Conservation (phyloP, 2,888 invertebrate species). For the Sphecodes monilicornis region DNA sequence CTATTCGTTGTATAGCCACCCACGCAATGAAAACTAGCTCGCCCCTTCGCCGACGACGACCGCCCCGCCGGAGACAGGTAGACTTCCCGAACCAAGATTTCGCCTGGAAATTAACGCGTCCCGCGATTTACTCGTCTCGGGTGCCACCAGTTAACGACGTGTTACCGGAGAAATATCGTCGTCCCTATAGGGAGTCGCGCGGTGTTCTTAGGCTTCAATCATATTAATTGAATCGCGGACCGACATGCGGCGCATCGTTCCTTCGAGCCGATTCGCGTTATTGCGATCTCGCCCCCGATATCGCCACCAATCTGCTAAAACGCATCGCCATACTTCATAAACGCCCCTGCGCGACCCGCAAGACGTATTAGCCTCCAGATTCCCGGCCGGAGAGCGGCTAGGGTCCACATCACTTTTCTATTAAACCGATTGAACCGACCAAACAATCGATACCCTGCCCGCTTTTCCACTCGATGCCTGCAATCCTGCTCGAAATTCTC, state of each 20-base stretch:
- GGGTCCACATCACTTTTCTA: constrained; percentile 80
- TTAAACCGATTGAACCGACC: constrained; percentile 79
- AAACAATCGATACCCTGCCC: constrained; percentile 56
- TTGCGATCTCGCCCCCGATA: constrained; percentile 72
- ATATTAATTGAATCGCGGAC: constrained; percentile 34
- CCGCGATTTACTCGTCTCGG: constrained; percentile 41
- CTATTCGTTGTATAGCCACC: constrained; percentile 21
- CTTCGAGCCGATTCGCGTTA: constrained; percentile 58
- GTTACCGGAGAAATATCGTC: not conserved
- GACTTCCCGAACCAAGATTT: constrained; percentile 72
- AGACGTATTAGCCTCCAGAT: constrained; percentile 70
- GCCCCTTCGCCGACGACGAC: constrained; percentile 43
- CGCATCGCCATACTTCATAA: constrained; percentile 82
- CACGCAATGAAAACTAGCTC: constrained; percentile 34
- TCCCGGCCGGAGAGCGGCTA: constrained; percentile 55
- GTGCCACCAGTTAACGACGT: constrained; percentile 22
- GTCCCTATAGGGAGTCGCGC: not conserved
- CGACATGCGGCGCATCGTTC: constrained; percentile 24
- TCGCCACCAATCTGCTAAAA: constrained; percentile 82
- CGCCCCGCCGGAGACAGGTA: constrained; percentile 67
- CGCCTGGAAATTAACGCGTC: constrained; percentile 30
- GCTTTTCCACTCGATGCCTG: not conserved
- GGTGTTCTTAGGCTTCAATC: constrained; percentile 17
- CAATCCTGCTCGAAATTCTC: not conserved
- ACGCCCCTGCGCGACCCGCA: constrained; percentile 73